phyloP scores from a whole-genome alignment of 2,888 invertebrate genomes.

The Hirtodrosophila histrioides region DNA sequence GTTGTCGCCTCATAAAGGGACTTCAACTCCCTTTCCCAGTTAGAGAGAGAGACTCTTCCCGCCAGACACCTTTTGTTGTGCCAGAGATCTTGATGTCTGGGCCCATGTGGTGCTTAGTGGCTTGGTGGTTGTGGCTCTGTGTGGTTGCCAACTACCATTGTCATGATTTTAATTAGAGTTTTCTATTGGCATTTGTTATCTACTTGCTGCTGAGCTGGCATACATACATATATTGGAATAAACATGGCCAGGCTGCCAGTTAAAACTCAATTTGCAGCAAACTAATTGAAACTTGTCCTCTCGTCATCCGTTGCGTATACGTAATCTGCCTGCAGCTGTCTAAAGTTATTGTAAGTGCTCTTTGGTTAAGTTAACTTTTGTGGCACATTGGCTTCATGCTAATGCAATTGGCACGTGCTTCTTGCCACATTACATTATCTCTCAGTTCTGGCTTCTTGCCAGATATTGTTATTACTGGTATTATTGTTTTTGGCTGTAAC shows the following conservation, averaged over 20 bases:
- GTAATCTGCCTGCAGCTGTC: slow-evolving; percentile 37
- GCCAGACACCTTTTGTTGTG: slow-evolving; percentile 69
- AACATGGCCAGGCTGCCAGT: background rate
- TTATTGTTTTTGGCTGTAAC: slow-evolving; percentile 6
- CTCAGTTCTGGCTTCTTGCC: background rate
- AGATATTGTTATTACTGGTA: slow-evolving; percentile 6
- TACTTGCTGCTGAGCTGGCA: slow-evolving; percentile 20
- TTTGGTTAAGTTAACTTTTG: slow-evolving; percentile 10
- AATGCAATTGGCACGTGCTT: slow-evolving; percentile 46
- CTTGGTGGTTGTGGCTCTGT: slow-evolving; percentile 50
- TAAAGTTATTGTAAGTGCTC: slow-evolving; percentile 5
- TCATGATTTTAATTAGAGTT: slow-evolving; percentile 66
- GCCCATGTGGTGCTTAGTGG: slow-evolving; percentile 46
- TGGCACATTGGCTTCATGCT: slow-evolving; percentile 35
- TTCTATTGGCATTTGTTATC: slow-evolving; percentile 49
- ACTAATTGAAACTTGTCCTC: slow-evolving; percentile 34
- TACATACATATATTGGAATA: slow-evolving; percentile 2
- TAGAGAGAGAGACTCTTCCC: slow-evolving; percentile 15
- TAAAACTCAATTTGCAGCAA: slow-evolving; percentile 2
- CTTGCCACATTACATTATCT: slow-evolving; percentile 35
- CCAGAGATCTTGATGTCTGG: slow-evolving; percentile 68
- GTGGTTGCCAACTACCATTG: slow-evolving; percentile 51
- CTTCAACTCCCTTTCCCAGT: slow-evolving; percentile 12
- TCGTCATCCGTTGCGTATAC: slow-evolving; percentile 36
- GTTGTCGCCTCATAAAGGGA: slow-evolving; percentile 27